Conservation (phyloP, 2,113 vertebrate genomes). For the Passer montanus region DNA sequence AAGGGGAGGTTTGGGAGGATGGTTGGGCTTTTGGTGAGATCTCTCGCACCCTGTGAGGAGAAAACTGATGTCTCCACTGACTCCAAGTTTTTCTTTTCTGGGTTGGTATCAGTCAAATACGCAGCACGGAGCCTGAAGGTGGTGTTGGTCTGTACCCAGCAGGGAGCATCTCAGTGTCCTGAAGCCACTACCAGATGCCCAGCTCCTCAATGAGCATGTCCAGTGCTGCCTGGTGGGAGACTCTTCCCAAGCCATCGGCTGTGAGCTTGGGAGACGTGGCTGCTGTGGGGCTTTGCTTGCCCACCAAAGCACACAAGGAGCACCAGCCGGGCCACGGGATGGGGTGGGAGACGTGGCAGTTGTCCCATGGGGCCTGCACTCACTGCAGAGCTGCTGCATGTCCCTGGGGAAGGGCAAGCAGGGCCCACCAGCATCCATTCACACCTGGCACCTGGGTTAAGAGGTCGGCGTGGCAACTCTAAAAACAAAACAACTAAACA, state of each 20-base stretch:
- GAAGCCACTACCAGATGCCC: not conserved
- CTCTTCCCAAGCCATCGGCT: not conserved
- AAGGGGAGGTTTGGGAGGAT: not conserved
- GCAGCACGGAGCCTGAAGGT: not conserved
- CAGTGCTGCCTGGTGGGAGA: not conserved
- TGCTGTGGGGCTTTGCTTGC: not conserved
- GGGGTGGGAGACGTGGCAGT: not conserved
- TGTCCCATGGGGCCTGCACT: not conserved
- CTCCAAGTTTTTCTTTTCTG: not conserved
- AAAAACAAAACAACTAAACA: constrained; percentile 48
- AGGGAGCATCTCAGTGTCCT: not conserved
- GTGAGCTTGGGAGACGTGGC: rapidly evolving
- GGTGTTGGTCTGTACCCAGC: not conserved
- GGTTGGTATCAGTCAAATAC: not conserved
- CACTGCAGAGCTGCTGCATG: not conserved
- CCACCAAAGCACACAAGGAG: not conserved
- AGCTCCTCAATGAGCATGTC: not conserved
- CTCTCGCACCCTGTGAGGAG: not conserved
- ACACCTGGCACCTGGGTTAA: not conserved
- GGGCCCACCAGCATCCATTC: not conserved
- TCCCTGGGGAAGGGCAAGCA: not conserved
- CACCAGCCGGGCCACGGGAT: not conserved
- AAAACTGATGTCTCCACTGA: not conserved
- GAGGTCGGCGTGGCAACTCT: not conserved
- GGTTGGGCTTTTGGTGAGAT: not conserved